phyloP scores from a whole-genome alignment of 2,113 vertebrate species.

The Suncus etruscus region DNA sequence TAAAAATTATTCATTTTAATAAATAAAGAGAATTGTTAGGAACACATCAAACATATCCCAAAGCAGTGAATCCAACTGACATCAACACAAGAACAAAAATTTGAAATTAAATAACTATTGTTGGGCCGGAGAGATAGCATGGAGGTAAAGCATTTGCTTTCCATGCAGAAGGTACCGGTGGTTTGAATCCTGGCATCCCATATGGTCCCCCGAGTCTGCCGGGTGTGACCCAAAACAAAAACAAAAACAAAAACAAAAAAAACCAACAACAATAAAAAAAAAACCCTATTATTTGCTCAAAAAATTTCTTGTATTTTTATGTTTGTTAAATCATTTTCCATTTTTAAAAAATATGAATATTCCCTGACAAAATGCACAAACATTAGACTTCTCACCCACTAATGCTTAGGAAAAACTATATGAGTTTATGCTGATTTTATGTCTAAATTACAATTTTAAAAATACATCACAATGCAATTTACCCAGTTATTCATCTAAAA shows the following conservation, averaged over 20 bases:
- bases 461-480: constrained; percentile 59
- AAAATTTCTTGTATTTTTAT: constrained; percentile 51
- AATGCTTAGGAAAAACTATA: constrained; percentile 71
- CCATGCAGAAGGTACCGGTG: no score
- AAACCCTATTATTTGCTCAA: constrained; percentile 1
- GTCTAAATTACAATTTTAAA: constrained; percentile 71
- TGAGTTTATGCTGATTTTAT: constrained; percentile 68
- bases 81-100: neutral
- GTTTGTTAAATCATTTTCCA: constrained; percentile 42
- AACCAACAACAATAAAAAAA: no score
- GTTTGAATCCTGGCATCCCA: no score
- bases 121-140: no score
- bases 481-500: constrained; percentile 81
- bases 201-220: no score
- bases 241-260: no score
- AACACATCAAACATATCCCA: constrained; percentile 32
- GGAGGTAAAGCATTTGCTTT: no score
- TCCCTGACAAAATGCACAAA: constrained; percentile 33
- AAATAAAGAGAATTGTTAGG: neutral
- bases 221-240: no score
- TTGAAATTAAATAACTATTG: neutral
- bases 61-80: neutral
- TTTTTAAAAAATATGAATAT: constrained; percentile 55
- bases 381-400: neutral
- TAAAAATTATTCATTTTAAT: constrained; percentile 51